These are phyloP conservation scores for Acleris literana DNA, from an alignment of 2,888 invertebrate genomes.

Conservation along the genomic window DNA sequence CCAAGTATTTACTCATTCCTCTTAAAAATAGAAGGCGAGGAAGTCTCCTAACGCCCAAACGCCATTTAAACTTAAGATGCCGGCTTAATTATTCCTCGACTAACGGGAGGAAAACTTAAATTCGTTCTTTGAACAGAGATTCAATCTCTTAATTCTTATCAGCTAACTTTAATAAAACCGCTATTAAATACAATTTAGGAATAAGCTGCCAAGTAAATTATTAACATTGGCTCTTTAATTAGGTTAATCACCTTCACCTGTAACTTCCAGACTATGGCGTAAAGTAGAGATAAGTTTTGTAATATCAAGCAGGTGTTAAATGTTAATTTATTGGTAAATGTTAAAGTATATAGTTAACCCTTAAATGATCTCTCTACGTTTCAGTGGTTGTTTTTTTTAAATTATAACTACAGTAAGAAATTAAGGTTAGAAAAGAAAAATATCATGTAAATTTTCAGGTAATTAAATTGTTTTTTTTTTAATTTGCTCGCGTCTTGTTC, in stretches of 20 bases:
- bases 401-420: too few relatives aligned
- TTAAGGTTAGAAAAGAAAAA: too few relatives aligned
- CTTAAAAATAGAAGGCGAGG: slow-evolving; percentile 11
- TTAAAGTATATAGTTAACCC: too few relatives aligned
- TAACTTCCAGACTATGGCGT: too few relatives aligned
- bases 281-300: too few relatives aligned
- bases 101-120: slow-evolving; percentile 43
- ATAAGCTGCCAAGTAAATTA: slow-evolving; percentile 38
- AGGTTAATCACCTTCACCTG: not conserved
- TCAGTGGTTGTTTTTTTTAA: too few relatives aligned
- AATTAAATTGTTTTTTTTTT: too few relatives aligned
- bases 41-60: not conserved
- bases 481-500: too few relatives aligned
- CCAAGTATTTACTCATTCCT: not conserved
- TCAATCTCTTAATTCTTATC: slow-evolving; percentile 46
- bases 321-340: too few relatives aligned
- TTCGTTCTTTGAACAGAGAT: slow-evolving; percentile 47
- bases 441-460: too few relatives aligned
- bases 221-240: slow-evolving; percentile 36
- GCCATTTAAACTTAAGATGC: slow-evolving; percentile 17
- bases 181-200: slow-evolving; percentile 31
- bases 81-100: slow-evolving; percentile 46
- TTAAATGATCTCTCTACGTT: too few relatives aligned
- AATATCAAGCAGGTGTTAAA: too few relatives aligned
- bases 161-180: slow-evolving; percentile 37